phyloP scores from a whole-genome alignment of 1,140 invertebrate species.

The Goniozus legneri region DNA sequence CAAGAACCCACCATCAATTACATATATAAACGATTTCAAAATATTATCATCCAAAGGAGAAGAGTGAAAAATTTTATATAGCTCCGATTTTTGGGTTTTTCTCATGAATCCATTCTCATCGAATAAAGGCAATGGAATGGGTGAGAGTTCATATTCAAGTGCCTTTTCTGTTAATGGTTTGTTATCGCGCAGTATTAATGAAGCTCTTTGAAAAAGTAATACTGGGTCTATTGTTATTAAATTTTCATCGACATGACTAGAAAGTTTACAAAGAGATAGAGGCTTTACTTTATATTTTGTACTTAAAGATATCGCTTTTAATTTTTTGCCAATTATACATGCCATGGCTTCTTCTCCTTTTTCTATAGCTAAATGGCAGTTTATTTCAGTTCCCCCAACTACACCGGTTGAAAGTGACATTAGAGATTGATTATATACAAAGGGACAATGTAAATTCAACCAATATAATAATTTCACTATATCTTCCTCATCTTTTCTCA shows the following conservation, averaged over 20 bases:
- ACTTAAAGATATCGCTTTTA: slow-evolving; percentile 36
- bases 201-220: slow-evolving; percentile 26
- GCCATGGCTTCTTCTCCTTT: slow-evolving; percentile 26
- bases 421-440: too few relatives aligned
- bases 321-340: slow-evolving; percentile 20
- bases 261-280: slow-evolving; percentile 29
- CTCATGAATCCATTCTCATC: slow-evolving; percentile 6
- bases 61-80: not conserved
- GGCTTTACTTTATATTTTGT: slow-evolving; percentile 33
- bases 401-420: too few relatives aligned
- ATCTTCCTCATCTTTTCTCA: too few relatives aligned
- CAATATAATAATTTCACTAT: too few relatives aligned
- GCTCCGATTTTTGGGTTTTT: not conserved
- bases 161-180: slow-evolving; percentile 18
- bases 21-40: not conserved
- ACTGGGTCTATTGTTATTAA: slow-evolving; percentile 20
- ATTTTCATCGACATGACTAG: slow-evolving; percentile 35
- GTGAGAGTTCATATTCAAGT: slow-evolving; percentile 26
- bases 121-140: slow-evolving; percentile 28
- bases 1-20: slow-evolving; percentile 21
- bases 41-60: not conserved
- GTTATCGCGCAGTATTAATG: slow-evolving; percentile 13
- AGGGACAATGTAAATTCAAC: too few relatives aligned
- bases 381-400: too few relatives aligned
- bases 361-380: slow-evolving; percentile 41